phyloP scores from a whole-genome alignment of 1,140 invertebrate genomes.

The Eubasilissa regina region DNA sequence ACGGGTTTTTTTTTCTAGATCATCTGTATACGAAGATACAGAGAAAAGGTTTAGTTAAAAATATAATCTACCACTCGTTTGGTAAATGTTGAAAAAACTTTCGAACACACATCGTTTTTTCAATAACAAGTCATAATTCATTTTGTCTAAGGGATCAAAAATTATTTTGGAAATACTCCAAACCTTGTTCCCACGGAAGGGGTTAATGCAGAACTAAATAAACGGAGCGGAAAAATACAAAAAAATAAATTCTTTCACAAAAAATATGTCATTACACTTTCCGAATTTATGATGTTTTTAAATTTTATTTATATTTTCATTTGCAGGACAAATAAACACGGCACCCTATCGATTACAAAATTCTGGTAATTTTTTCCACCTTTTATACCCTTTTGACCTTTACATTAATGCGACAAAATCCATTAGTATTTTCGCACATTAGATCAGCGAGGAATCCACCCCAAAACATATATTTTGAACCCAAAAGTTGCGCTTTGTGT shows the following conservation, averaged over 20 bases:
- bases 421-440: conserved; percentile 58
- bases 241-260: conserved; percentile 38
- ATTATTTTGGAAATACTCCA: conserved; percentile 44
- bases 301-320: conserved; percentile 54
- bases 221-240: conserved; percentile 54
- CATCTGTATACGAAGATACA: too few species aligned
- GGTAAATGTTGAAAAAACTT: not conserved
- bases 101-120: conserved; percentile 6
- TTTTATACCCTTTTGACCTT: conserved; percentile 52
- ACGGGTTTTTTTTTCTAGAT: too few species aligned
- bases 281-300: conserved; percentile 55
- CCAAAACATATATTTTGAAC: conserved; percentile 56
- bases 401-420: conserved; percentile 52
- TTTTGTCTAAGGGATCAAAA: conserved; percentile 15
- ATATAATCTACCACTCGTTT: not conserved
- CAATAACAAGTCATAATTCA: conserved; percentile 45
- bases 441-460: conserved; percentile 33
- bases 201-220: conserved; percentile 51
- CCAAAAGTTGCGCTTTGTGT: conserved; percentile 43
- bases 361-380: conserved; percentile 50
- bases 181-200: conserved; percentile 54
- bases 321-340: conserved; percentile 53
- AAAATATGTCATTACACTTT: conserved; percentile 47
- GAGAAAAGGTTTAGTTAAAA: too few species aligned
- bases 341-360: conserved; percentile 58